Conservation (phyloP, 2,113 vertebrate genomes). For the Cairina moschata region DNA sequence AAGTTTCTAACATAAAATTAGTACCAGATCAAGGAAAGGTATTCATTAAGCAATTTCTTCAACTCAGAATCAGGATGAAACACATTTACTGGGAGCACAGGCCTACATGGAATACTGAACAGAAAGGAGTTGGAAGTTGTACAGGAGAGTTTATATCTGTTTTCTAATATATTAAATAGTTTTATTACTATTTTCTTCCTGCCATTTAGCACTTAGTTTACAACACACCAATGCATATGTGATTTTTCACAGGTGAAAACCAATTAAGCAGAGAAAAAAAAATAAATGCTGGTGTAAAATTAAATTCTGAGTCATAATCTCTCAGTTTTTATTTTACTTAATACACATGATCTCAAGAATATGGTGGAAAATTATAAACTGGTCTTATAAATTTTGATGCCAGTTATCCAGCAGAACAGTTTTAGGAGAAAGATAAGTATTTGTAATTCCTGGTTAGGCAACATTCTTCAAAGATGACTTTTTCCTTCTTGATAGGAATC, state of each 20-base stretch:
- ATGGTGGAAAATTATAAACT: neutral
- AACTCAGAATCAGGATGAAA: neutral
- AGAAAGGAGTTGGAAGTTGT: neutral
- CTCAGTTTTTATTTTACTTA: neutral
- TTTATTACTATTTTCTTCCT: neutral
- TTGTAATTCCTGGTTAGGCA: neutral
- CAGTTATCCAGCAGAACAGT: neutral
- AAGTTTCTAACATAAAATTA: slow-evolving; percentile 1
- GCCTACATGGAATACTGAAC: neutral
- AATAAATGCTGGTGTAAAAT: neutral
- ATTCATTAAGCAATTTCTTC: slow-evolving; percentile 12
- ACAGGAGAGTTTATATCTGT: neutral
- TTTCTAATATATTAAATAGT: neutral
- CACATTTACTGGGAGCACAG: neutral
- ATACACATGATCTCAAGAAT: neutral
- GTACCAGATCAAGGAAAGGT: neutral
- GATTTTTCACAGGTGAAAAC: neutral
- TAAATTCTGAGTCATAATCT: neutral
- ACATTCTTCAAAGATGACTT: neutral
- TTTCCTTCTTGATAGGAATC: neutral
- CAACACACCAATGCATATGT: neutral
- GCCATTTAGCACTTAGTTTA: neutral
- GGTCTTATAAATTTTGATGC: neutral
- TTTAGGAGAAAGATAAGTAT: neutral
- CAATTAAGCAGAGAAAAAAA: neutral